Evolutionary conservation across 1,140 invertebrate species (phyloP).

Genomic region (Drosophila melanogaster): DNA sequence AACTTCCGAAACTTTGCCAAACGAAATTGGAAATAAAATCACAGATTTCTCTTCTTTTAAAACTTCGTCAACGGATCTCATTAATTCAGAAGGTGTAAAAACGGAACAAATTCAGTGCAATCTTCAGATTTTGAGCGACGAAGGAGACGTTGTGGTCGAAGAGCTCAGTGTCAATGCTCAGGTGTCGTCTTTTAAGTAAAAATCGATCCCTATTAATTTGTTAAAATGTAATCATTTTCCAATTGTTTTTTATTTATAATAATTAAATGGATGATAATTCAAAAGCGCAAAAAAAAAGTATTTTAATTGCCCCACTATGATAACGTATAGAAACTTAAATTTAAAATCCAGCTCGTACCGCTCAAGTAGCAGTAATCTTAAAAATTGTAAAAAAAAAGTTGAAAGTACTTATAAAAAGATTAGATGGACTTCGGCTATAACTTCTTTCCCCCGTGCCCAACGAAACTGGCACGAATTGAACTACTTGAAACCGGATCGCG

Average conservation of each 20-base stretch:
- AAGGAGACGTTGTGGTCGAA: slow-evolving; percentile 58
- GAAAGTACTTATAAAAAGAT: slow-evolving; percentile 43
- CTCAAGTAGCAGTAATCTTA: slow-evolving; percentile 7
- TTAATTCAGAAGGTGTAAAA: slow-evolving; percentile 24
- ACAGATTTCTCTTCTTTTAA: neutral
- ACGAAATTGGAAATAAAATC: neutral
- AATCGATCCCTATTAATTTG: neutral
- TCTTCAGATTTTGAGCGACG: slow-evolving; percentile 64
- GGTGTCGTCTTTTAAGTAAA: slow-evolving; percentile 54
- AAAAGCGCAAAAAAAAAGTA: slow-evolving; percentile 20
- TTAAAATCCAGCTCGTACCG: slow-evolving; percentile 37
- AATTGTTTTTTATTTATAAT: slow-evolving; percentile 15
- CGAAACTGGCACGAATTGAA: slow-evolving; percentile 69
- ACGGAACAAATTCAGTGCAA: slow-evolving; percentile 69
- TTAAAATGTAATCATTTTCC: neutral
- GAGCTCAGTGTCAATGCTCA: slow-evolving; percentile 66
- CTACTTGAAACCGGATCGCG: slow-evolving; percentile 60
- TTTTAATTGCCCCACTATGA: slow-evolving; percentile 21
- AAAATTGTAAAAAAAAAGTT: slow-evolving; percentile 32
- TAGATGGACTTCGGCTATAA: slow-evolving; percentile 35
- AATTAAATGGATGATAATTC: slow-evolving; percentile 41
- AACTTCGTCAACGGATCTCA: neutral
- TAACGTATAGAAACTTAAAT: slow-evolving; percentile 35
- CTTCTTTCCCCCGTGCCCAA: slow-evolving; percentile 30
- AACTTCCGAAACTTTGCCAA: neutral